Base-by-base conservation (phyloP, 2,888 invertebrate genomes). In the Listrodromus nycthemerus region DNA sequence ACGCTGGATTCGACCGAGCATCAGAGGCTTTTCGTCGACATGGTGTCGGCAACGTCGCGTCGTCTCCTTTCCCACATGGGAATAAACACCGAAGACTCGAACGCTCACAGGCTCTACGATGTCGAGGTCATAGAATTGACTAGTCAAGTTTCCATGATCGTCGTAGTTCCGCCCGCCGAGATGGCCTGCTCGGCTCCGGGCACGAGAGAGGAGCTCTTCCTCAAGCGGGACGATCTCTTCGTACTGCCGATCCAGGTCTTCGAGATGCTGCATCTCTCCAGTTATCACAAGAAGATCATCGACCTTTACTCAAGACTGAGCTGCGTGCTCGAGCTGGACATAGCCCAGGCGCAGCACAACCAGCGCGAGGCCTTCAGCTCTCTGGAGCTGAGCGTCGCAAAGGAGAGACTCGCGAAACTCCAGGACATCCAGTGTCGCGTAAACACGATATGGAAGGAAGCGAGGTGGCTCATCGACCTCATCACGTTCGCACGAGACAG, bases 381-480 rank as follows among this genome's bases (percentile, higher is more conserved):
- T 75, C 96, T 96, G 4, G 99, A 99, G 93, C 93, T 99, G 33
- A 96, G 96, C 85, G 95, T 96, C 2, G 98, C 99, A 77, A 98
- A 97, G 93, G 97, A 98, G 89, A 96, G 98, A 80, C 94, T 99
- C 55, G 94, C 95, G 0, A 97, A 97, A 90, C 94, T 99, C 37
- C 97, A 97, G 91, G 97, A 97, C 74, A 95, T 98, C 58, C 98
- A 99, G 91, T 94, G 96, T 45, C 97, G 96, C 90, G 94, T 99
- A 65, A 99, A 99, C 90, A 94, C 95, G 0, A 96, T 98, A 2
- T 99, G 99, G 99, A 98, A 98, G 91, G 96, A 97, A 24, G 97
- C 98, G 61, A 96, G 99, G 21, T 99, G 99, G 99, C 95, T 99
- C 24, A 97, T 98, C 96, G 98, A 99, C 91, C 96, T 99, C 6